These are phyloP conservation scores for Hyposoter dolosus DNA, from an alignment of 2,888 invertebrate genomes.

Conservation along the genomic window DNA sequence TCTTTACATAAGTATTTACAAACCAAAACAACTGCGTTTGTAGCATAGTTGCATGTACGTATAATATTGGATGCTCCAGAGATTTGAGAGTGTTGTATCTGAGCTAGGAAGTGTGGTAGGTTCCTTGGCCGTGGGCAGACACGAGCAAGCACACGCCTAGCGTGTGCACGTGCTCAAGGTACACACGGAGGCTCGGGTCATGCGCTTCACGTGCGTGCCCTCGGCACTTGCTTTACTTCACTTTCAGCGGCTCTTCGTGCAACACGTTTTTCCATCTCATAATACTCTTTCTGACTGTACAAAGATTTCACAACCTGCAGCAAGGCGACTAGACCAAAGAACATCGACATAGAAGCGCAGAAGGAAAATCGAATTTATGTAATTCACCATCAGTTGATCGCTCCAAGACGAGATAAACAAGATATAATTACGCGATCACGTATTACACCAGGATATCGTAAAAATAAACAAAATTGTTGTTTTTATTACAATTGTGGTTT, in stretches of 20 bases:
- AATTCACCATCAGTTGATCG: conserved; percentile 50
- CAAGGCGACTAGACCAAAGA: conserved; percentile 24
- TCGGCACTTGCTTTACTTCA: conserved; percentile 68
- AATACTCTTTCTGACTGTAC: conserved; percentile 48
- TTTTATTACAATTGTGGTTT: neutral
- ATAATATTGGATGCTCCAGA: conserved; percentile 41
- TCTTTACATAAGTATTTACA: neutral
- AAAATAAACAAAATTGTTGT: conserved; percentile 35
- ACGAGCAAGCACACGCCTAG: conserved; percentile 50
- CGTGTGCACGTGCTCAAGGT: conserved; percentile 73
- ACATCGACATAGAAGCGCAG: conserved; percentile 20
- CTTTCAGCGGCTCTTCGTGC: conserved; percentile 70
- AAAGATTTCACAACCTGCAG: conserved; percentile 40
- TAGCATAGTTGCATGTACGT: conserved; percentile 26
- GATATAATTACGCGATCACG: conserved; percentile 31
- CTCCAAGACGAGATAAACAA: conserved; percentile 34
- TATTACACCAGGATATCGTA: conserved; percentile 27
- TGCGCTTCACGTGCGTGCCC: conserved; percentile 74
- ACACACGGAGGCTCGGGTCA: conserved; percentile 68
- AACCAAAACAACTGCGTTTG: conserved; percentile 4
- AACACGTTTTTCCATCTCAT: conserved; percentile 46
- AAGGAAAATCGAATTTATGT: conserved; percentile 61
- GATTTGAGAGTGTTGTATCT: conserved; percentile 50
- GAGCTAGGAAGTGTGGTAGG: conserved; percentile 55
- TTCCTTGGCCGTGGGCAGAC: conserved; percentile 51